Conservation (phyloP, 2,113 vertebrate genomes). For the Anarhynchus alexandrinus region DNA sequence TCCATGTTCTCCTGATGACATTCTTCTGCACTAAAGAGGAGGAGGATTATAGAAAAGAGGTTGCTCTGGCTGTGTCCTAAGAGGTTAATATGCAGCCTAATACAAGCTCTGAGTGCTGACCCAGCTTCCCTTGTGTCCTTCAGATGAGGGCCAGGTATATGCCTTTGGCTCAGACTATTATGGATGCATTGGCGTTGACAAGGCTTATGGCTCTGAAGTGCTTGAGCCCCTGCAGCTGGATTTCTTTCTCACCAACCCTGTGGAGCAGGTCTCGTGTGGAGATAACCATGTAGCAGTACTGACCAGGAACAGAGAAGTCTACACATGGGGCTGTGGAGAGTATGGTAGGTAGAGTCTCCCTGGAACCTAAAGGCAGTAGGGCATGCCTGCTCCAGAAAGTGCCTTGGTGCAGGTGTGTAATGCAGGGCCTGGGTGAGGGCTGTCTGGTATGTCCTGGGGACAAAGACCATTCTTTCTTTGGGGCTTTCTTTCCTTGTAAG, state of each 20-base stretch:
- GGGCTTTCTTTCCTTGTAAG: neutral
- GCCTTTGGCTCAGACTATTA: slow-evolving; percentile 98
- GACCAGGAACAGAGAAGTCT: slow-evolving; percentile 87
- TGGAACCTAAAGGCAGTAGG: neutral
- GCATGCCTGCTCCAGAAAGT: neutral
- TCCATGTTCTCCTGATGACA: neutral
- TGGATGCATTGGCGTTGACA: slow-evolving; percentile 91
- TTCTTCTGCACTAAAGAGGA: neutral
- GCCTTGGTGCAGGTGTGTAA: neutral
- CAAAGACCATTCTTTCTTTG: neutral
- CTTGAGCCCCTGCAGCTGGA: slow-evolving; percentile 89
- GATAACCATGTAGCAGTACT: slow-evolving; percentile 95
- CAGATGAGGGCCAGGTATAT: slow-evolving; percentile 97
- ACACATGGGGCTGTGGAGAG: slow-evolving; percentile 95
- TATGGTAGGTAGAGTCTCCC: slow-evolving; percentile 78
- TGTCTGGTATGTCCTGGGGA: neutral
- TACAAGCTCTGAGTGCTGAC: neutral
- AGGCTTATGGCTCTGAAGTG: slow-evolving; percentile 81
- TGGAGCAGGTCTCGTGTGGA: slow-evolving; percentile 92
- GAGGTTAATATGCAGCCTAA: neutral
- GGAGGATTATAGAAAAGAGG: neutral
- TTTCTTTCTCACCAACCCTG: slow-evolving; percentile 87
- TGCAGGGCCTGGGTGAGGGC: neutral
- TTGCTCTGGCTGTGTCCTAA: neutral
- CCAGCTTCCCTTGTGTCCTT: slow-evolving; percentile 3